Percentiles rank a stretch among this genome's conserved stretches.
Conservation (phyloP, 2,113 vertebrate species). For the Bujurquina vittata region DNA sequence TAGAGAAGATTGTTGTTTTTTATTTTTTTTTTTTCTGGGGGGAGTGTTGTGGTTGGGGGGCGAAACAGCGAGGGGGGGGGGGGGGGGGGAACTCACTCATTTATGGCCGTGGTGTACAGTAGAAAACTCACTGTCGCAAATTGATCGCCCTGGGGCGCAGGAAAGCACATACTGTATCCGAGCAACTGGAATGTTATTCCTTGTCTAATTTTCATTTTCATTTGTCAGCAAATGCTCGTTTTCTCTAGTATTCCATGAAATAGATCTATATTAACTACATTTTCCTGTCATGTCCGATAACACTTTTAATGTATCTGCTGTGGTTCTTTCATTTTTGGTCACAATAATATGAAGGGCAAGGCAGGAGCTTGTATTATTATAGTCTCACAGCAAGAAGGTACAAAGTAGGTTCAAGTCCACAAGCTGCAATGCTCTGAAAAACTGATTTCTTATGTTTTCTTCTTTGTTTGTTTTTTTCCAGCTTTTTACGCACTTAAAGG, state of each 20-base stretch:
- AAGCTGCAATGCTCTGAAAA: background rate
- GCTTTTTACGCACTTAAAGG: background rate
- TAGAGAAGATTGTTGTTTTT: too few species aligned
- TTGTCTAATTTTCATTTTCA: constrained; percentile 2
- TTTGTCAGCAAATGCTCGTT: background rate
- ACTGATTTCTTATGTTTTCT: background rate
- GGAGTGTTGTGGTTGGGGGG: too few species aligned
- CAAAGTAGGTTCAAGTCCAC: background rate
- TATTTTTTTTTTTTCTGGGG: too few species aligned
- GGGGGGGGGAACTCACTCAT: constrained; percentile 14
- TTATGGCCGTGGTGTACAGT: constrained; percentile 11
- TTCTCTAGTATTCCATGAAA: background rate
- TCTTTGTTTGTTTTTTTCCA: background rate
- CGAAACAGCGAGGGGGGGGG: too few species aligned
- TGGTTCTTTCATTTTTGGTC: background rate
- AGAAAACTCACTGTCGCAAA: constrained; percentile 14
- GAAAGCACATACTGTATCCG: background rate
- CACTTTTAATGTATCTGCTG: background rate
- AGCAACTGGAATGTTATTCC: background rate
- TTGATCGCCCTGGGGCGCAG: background rate
- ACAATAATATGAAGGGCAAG: background rate
- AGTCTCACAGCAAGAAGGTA: fast-evolving
- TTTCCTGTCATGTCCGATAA: background rate
- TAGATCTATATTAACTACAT: background rate
- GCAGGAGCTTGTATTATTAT: fast-evolving